Percentiles rank a stretch among this genome's conserved stretches.
These are phyloP conservation scores for Athripsodes cinereus DNA, from an alignment of 2,888 invertebrate species.

Conservation along the genomic window DNA sequence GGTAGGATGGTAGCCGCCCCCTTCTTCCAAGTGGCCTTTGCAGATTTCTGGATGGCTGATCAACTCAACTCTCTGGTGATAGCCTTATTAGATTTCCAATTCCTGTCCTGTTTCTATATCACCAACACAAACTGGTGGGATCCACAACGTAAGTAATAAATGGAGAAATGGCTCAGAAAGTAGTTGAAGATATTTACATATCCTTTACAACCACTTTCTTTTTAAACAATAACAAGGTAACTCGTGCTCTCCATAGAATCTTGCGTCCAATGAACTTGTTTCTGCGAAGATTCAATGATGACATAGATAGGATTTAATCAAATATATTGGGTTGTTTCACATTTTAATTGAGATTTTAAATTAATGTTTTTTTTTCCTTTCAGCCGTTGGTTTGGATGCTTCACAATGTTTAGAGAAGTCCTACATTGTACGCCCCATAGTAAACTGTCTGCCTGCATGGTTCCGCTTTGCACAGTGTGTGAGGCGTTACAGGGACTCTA, in stretches of 20 bases:
- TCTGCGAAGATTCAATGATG: no score
- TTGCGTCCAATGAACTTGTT: no score
- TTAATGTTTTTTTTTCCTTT: not conserved
- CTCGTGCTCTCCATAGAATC: no score
- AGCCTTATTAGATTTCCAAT: slow-evolving; percentile 90
- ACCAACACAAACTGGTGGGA: slow-evolving; percentile 69
- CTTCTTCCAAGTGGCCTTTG: slow-evolving; percentile 89
- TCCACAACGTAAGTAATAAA: slow-evolving; percentile 51
- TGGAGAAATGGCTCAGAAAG: no score
- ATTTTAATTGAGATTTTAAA: not conserved
- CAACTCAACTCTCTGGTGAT: slow-evolving; percentile 91
- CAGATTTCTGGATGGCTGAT: slow-evolving; percentile 99
- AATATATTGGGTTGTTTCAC: no score
- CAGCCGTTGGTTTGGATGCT: slow-evolving; percentile 38
- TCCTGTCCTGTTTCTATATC: slow-evolving; percentile 86
- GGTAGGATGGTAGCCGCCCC: slow-evolving; percentile 83
- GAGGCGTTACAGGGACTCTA: slow-evolving; percentile 89
- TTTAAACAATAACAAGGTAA: no score
- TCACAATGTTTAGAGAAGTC: slow-evolving; percentile 65
- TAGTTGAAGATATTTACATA: no score
- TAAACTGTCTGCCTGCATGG: slow-evolving; percentile 94
- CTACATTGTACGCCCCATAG: slow-evolving; percentile 72
- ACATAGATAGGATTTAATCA: no score
- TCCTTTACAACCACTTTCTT: no score
- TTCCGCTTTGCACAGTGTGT: slow-evolving; percentile 96